These are phyloP conservation scores for Synanthedon tipuliformis DNA, from an alignment of 2,888 invertebrate species.

Conservation along the genomic window DNA sequence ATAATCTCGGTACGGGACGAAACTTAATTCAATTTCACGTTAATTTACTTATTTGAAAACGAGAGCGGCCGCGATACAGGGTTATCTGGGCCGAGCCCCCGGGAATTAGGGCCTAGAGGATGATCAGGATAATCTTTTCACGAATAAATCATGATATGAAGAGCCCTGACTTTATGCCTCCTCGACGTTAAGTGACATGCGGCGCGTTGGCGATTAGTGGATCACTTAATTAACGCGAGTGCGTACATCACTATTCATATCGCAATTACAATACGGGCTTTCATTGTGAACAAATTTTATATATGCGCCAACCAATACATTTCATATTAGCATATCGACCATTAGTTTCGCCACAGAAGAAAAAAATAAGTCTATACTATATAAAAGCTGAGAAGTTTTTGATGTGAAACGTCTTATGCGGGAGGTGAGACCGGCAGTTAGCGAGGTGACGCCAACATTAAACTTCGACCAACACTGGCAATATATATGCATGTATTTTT, in stretches of 20 bases:
- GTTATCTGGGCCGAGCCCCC: constrained; percentile 36
- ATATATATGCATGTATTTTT: too few species aligned
- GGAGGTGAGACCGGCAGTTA: too few species aligned
- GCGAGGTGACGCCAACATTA: too few species aligned
- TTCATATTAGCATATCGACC: constrained; percentile 13
- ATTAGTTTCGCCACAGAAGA: constrained; percentile 6
- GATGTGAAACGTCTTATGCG: too few species aligned
- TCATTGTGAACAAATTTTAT: too few species aligned
- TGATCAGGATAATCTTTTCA: constrained; percentile 52
- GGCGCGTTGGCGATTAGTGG: not conserved
- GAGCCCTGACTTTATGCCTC: constrained; percentile 3
- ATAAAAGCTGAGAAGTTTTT: too few species aligned
- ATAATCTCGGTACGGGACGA: constrained; percentile 55
- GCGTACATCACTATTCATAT: too few species aligned
- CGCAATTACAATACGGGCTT: too few species aligned
- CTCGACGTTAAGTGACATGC: constrained; percentile 2
- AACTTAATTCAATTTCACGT: constrained; percentile 62
- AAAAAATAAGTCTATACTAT: constrained; percentile 1
- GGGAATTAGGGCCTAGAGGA: constrained; percentile 33
- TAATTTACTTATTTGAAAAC: constrained; percentile 63
- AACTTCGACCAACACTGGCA: too few species aligned
- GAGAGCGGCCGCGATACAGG: constrained; percentile 39
- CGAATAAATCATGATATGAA: constrained; percentile 37
- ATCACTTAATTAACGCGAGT: not conserved
- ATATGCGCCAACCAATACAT: constrained; percentile 1